Conservation (phyloP, 2,797 vertebrate genomes). For the Iguana delicatissima region DNA sequence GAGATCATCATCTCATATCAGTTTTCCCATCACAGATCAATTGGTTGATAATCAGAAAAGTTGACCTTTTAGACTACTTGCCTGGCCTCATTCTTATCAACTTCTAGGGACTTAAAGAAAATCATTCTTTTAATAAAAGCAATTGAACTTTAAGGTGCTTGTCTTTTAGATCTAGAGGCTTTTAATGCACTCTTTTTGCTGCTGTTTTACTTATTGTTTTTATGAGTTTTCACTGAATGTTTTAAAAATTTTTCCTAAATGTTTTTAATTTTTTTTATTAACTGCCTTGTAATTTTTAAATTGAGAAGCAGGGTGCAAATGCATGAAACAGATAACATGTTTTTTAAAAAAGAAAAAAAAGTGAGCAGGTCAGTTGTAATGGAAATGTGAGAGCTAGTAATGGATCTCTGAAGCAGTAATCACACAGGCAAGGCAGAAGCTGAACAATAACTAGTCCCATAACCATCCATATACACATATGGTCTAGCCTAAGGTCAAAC, state of each 20-base stretch:
- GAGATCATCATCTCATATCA: background rate
- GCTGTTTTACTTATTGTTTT: background rate
- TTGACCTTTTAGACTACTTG: background rate
- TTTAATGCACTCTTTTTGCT: background rate
- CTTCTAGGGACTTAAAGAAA: background rate
- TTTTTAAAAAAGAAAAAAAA: too few species aligned
- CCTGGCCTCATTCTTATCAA: background rate
- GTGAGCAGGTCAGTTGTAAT: too few species aligned
- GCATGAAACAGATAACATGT: too few species aligned
- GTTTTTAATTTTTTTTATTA: background rate
- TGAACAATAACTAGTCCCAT: too few species aligned
- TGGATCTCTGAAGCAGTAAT: too few species aligned
- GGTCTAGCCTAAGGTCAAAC: too few species aligned
- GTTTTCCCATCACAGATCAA: background rate
- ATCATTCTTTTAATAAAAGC: background rate
- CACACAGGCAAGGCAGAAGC: too few species aligned
- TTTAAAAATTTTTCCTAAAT: background rate
- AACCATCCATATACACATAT: too few species aligned
- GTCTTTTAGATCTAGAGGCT: background rate
- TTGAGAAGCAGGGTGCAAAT: too few species aligned
- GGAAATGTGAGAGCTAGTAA: too few species aligned
- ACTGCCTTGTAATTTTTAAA: background rate
- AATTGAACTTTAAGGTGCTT: background rate
- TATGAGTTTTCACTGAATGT: background rate
- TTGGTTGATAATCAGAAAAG: background rate